A percentile compares a stretch with the other conserved stretches of the same genome.
Conservation (phyloP, 1,140 invertebrate species). For the Yoshiicerus persimilis region DNA sequence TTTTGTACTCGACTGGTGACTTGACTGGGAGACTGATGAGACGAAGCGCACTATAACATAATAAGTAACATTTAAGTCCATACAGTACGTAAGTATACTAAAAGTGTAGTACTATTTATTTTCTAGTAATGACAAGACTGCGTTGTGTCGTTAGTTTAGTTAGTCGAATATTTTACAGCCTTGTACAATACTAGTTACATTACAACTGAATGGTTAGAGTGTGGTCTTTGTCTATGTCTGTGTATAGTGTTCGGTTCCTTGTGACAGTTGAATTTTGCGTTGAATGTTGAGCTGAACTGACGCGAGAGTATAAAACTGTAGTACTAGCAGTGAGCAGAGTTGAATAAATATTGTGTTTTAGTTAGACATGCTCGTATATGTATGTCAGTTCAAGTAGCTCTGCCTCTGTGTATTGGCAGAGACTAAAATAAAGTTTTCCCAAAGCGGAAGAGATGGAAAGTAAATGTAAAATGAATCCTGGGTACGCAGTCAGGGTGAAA, state of each 20-base stretch:
- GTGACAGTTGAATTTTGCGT: not conserved
- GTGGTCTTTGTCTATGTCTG: not conserved
- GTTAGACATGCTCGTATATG: not conserved
- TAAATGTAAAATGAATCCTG: not conserved
- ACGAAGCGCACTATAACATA: not conserved
- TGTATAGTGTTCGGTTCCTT: too few species aligned
- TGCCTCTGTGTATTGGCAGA: not conserved
- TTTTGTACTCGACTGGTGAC: not conserved
- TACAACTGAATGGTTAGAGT: not conserved
- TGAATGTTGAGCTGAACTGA: too few species aligned
- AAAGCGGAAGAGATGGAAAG: not conserved
- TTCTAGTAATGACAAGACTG: not conserved
- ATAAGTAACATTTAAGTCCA: not conserved
- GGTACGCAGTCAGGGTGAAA: constrained; percentile 35
- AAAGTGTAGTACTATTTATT: not conserved
- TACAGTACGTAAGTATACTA: not conserved
- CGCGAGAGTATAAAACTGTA: not conserved
- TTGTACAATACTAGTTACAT: not conserved
- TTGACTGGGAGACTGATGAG: not conserved
- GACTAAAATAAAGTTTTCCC: not conserved
- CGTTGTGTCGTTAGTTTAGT: not conserved
- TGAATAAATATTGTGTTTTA: constrained; percentile 28
- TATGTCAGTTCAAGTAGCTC: not conserved
- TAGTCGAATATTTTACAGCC: not conserved
- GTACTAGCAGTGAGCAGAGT: not conserved